These are phyloP conservation scores for Allobates femoralis DNA, from an alignment of 2,797 vertebrate species.

Conservation along the genomic window DNA sequence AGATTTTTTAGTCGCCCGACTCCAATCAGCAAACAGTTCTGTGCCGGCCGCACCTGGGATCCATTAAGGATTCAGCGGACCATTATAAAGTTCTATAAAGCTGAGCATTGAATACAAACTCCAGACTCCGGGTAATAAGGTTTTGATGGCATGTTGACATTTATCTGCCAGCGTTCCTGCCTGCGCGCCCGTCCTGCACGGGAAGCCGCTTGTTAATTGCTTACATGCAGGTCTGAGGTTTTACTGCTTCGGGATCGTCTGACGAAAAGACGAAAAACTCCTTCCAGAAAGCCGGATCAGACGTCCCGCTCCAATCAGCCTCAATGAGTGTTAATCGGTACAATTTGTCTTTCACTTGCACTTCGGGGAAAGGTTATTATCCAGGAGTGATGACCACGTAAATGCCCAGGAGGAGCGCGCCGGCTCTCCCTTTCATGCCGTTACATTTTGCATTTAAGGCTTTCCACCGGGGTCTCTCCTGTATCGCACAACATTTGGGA, in stretches of 20 bases:
- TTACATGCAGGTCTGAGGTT: constrained; percentile 64
- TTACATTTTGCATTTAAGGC: not conserved
- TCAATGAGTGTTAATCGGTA: constrained; percentile 55
- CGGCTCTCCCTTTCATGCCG: not conserved
- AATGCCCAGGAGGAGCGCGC: constrained; percentile 1
- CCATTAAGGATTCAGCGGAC: constrained; percentile 55
- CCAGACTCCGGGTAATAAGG: constrained; percentile 53
- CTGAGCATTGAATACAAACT: constrained; percentile 39
- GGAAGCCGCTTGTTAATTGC: constrained; percentile 65
- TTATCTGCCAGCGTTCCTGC: constrained; percentile 68
- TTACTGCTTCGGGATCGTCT: constrained; percentile 58
- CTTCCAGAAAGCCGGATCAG: constrained; percentile 34
- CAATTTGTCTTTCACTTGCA: constrained; percentile 60
- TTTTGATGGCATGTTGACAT: constrained; percentile 70
- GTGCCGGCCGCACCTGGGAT: constrained; percentile 55
- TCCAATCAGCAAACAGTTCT: constrained; percentile 2
- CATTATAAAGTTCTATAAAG: constrained; percentile 53
- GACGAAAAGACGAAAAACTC: constrained; percentile 33
- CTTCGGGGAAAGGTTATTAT: constrained; percentile 52
- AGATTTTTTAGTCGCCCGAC: constrained; percentile 11
- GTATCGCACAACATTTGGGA: not conserved
- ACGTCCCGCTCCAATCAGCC: constrained; percentile 39
- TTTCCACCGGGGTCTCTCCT: not conserved
- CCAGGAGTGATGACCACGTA: constrained; percentile 49
- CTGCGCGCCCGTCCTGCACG: constrained; percentile 64